These are phyloP conservation scores for Epinephelus cyanopodus DNA, from an alignment of 2,113 vertebrate species.

Conservation along the genomic window DNA sequence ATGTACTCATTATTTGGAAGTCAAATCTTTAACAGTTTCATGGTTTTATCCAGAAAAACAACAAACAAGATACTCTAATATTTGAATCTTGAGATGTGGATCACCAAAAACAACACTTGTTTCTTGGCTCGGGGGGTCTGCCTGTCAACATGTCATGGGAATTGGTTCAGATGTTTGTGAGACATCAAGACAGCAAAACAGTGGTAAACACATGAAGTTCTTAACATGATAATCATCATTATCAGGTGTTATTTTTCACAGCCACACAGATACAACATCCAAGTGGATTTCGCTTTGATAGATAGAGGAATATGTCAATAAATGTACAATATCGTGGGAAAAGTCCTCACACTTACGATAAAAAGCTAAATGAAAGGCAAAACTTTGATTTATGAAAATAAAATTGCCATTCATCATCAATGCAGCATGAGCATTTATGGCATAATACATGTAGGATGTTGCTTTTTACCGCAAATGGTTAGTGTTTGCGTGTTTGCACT, in stretches of 20 bases:
- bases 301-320: not conserved
- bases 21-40: not conserved
- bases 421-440: not conserved
- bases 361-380: not conserved
- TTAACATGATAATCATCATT: not conserved
- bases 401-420: not conserved
- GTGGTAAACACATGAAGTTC: too few relatives aligned
- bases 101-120: not conserved
- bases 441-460: too few relatives aligned
- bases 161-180: not conserved
- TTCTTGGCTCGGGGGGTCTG: not conserved
- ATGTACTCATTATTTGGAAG: not conserved
- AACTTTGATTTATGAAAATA: not conserved
- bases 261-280: not conserved
- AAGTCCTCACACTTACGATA: not conserved
- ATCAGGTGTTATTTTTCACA: not conserved
- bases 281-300: not conserved
- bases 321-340: not conserved
- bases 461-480: too few relatives aligned
- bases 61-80: not conserved
- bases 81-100: not conserved
- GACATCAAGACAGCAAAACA: not conserved
- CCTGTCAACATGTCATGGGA: not conserved
- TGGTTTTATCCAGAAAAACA: not conserved
- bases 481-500: too few relatives aligned